Evolutionary conservation across 2,888 invertebrate genomes (phyloP), one percentile per base, ranked within the genome.

Genomic region (Lycocerus yunnanus): DNA sequence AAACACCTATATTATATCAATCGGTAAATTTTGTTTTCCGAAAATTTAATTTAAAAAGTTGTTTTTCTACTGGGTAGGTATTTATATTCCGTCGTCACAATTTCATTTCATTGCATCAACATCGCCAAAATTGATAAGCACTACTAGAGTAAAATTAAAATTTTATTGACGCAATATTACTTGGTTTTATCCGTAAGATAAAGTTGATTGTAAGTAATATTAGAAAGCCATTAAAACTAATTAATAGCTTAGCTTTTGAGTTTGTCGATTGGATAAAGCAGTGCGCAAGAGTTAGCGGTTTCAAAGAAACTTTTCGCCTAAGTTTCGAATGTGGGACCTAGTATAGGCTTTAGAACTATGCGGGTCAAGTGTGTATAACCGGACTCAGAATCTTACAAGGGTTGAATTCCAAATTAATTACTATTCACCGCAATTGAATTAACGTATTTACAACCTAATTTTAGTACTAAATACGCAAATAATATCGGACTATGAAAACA

Each of bases 311-410:
- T 70, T 70, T 27, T 68, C 21, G 71, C 72, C 68, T 66, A 75
- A 75, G 75, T 75, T 75, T 75, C 58, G 60, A 43, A 75, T 75
- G 59, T 72, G 66, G 69, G 61, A 69, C 66, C 72, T 70, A 60
- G 70, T 58, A 68, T 71, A 73, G 27, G 72, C 65, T 61, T 66
- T 63, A 61, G 66, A 75, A 75, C 75, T 75, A 73, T 73, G 75
- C 75, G 75, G 75, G 75, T 75, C 75, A 75, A 75, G 75, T 75
- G 75, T 72, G 71, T 75, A 75, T 72, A 75, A 72, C 69, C 75
- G 72, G 72, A 75, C 68, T 75, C 61, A 27, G 71, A 71, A 73
- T 76, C 76, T 76, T 76, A 71, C 71, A 68, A 76, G 73, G 71
- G 71, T 65, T 69, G 76, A 76, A 76, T 76, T 73, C 67, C 76